Conservation (phyloP, 2,888 invertebrate genomes). For the Pterostichus niger region DNA sequence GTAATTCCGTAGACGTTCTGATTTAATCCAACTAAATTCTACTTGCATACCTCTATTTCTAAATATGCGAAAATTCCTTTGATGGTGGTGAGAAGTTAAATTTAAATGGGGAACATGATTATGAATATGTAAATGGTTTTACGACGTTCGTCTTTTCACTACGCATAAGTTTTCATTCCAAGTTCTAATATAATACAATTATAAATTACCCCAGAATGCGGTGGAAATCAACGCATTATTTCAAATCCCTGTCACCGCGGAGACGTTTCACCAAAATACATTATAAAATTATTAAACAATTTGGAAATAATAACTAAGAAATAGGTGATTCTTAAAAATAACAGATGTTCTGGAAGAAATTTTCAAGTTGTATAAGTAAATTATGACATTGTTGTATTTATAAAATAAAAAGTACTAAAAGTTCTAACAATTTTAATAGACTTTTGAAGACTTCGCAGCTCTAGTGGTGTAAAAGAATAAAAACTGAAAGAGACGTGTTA, state of each 20-base stretch:
- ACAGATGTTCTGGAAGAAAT: not conserved
- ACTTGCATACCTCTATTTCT: slow-evolving; percentile 14
- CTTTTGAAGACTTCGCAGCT: not conserved
- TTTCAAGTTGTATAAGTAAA: slow-evolving; percentile 1
- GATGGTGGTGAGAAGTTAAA: slow-evolving; percentile 2
- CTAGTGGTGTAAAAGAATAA: not conserved
- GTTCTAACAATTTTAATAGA: not conserved
- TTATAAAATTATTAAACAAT: not conserved
- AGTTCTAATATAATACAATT: slow-evolving; percentile 10
- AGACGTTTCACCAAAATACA: not conserved
- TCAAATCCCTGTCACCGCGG: not conserved
- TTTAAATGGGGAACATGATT: slow-evolving; percentile 23
- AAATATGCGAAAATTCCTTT: slow-evolving; percentile 30
- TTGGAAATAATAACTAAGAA: not conserved
- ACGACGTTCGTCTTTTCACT: slow-evolving; percentile 19
- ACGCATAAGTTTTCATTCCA: slow-evolving; percentile 19
- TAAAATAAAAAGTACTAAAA: not conserved
- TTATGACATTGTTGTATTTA: not conserved
- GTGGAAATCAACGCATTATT: slow-evolving; percentile 6
- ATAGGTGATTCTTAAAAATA: not conserved
- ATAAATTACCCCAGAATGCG: not conserved
- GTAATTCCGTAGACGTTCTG: not conserved
- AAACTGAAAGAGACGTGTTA: not conserved
- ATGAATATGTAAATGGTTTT: slow-evolving; percentile 40
- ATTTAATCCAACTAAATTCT: slow-evolving; percentile 20